phyloP scores from a whole-genome alignment of 2,113 vertebrate genomes.

The Antechinus flavipes region DNA sequence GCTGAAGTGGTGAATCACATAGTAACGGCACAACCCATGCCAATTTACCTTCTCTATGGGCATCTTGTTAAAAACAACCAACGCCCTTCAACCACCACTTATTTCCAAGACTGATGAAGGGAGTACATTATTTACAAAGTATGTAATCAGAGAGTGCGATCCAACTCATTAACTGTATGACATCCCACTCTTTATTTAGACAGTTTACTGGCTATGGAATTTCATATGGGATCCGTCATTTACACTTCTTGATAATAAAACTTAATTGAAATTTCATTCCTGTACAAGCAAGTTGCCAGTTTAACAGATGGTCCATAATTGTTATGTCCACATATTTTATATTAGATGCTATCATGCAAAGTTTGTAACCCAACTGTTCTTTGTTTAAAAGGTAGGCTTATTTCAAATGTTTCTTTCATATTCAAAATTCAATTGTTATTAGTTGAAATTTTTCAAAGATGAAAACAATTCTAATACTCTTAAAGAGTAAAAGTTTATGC shows the following conservation, averaged over 20 bases:
- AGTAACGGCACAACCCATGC: constrained; percentile 56
- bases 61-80: constrained; percentile 65
- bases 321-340: constrained; percentile 77
- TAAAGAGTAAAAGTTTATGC: constrained; percentile 10
- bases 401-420: constrained; percentile 58
- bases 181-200: constrained; percentile 74
- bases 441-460: constrained; percentile 58
- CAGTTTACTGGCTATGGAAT: constrained; percentile 75
- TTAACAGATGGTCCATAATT: constrained; percentile 84
- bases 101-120: constrained; percentile 62
- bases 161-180: constrained; percentile 74
- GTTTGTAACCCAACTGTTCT: constrained; percentile 65
- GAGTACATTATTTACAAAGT: constrained; percentile 73
- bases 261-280: constrained; percentile 85
- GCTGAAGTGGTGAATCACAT: constrained; percentile 61
- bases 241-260: constrained; percentile 82
- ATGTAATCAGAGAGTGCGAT: constrained; percentile 67
- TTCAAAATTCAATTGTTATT: constrained; percentile 48
- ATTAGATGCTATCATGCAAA: constrained; percentile 59
- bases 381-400: constrained; percentile 41
- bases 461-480: background rate
- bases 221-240: constrained; percentile 81
- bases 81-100: constrained; percentile 27
- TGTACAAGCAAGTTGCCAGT: constrained; percentile 79
- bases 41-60: constrained; percentile 75